Evolutionary conservation across 2,888 invertebrate genomes (phyloP), one percentile per base, ranked within the genome.

Genomic region (Thera britannica): DNA sequence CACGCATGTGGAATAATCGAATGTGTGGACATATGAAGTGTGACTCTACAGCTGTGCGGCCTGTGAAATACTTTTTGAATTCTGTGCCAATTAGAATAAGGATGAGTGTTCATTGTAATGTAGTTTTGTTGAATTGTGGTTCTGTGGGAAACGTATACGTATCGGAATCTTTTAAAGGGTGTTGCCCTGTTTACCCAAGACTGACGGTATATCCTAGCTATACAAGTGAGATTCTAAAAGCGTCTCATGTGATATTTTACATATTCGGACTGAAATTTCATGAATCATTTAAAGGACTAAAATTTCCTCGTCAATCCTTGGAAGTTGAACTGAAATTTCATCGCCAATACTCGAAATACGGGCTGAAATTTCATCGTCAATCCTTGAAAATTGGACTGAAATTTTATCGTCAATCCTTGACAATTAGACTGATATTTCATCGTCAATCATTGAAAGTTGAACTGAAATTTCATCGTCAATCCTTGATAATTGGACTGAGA

Each of bases 131-230:
- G 12, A 46, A 46, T 46, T 64, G 38, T 64, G 59, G 52, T 67
- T 61, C 56, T 57, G 62, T 59, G 62, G 67, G 51, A 61, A 60
- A 68, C 64, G 68, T 65, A 62, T 58, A 66, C 62, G 64, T 64
- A 68, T 63, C 68, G 65, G 72, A 70, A 70, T 61, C 65, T 58
- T 55, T 41, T 58, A 57, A 48, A 55, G 68, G 68, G 49, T 59
- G 58, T 12, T 60, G 12, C 58, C 58, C 58, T 62, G 8, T 41
- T 62, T 44, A 54, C 66, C 80, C 79, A 81, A 90, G 90, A 90
- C 90, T 90, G 90, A 90, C 82, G 81, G 84, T 86, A 82, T 84
- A 84, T 79, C 81, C 76, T 83, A 83, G 74, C 76, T 79, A 73
- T 70, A 72, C 51, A 34, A 38, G 74, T 69, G 69, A 76, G 65